Evolutionary conservation across 2,797 vertebrate species (phyloP), one percentile per base, ranked within the genome.

Genomic region (Ispidina picta): DNA sequence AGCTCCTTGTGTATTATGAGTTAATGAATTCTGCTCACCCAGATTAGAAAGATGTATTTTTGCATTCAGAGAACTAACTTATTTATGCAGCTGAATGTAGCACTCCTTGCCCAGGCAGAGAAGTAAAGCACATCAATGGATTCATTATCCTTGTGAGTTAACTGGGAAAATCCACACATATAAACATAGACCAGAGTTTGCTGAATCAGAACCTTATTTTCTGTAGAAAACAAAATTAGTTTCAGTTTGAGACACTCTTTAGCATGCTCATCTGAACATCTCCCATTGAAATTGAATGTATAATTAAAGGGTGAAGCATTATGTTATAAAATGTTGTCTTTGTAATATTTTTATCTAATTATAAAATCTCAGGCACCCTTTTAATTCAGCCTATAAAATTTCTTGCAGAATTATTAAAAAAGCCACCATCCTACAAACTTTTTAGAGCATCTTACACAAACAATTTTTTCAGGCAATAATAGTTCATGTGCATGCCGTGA

Each of bases 401-500:
- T 71, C 60, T 94, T 92, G 63, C 28, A 62, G 81, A 93, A 83
- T 44, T 91, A 66, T 60, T 16, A 44, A 52, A 43, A 62, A 65
- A 8, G 1, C 10, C 1, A 11, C 4, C 52, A 21, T 33, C 43
- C 94, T 95, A 41, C 33, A 96, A 96, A 96, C 83, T 89, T 94
- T 90, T 93, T 75, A 74, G 71, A 84, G 66, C 85, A 70, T 91
- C 88, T 93, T 84, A 91, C 92, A 95, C 48, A 87, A 87, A 65
- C 77, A 96, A 87, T 93, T 92, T 93, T 86, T 86, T 90, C 68
- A 85, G 73, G 12, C 68, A 81, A 11, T 94, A 93, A 93, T 93
- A 96, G 56, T 94, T 95, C 33, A 1, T 26, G 31, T 64, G 72
- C 37, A 49, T 41, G 70, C 71, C 5, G 2, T 29, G 85, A 71